Conservation (phyloP, 1,140 invertebrate species). For the Holotrichia oblita region DNA sequence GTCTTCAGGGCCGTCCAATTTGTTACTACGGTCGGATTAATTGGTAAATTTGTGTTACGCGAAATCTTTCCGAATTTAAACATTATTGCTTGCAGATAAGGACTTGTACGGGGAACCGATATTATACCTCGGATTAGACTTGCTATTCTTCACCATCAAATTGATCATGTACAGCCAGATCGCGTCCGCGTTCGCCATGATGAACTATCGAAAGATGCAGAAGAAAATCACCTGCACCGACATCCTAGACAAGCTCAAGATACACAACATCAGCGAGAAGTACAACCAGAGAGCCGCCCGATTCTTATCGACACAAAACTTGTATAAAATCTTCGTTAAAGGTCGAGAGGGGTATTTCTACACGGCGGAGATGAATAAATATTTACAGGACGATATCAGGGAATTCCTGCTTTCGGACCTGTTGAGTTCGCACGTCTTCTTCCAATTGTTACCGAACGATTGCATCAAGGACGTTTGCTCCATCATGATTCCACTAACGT, state of each 20-base stretch:
- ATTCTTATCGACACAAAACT: not conserved
- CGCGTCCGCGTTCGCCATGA: not conserved
- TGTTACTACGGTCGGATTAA: not conserved
- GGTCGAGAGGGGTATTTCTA: not conserved
- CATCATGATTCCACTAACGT: not conserved
- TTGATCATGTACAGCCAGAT: not conserved
- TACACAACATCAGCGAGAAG: not conserved
- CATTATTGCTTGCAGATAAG: no score
- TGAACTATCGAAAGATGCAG: not conserved
- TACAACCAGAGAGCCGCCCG: not conserved
- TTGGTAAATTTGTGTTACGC: not conserved
- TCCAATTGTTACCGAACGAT: not conserved
- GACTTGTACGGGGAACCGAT: not conserved
- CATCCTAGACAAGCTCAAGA: not conserved
- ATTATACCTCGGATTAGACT: not conserved
- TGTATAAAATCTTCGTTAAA: not conserved
- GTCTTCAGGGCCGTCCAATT: not conserved
- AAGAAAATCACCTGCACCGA: not conserved
- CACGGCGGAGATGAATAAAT: not conserved
- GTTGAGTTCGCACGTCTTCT: not conserved
- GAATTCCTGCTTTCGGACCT: not conserved
- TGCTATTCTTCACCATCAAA: not conserved
- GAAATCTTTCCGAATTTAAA: no score
- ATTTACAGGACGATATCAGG: not conserved
- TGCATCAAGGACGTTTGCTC: not conserved